Conservation (phyloP, 2,888 invertebrate species). For the Agrochola lychnidis region DNA sequence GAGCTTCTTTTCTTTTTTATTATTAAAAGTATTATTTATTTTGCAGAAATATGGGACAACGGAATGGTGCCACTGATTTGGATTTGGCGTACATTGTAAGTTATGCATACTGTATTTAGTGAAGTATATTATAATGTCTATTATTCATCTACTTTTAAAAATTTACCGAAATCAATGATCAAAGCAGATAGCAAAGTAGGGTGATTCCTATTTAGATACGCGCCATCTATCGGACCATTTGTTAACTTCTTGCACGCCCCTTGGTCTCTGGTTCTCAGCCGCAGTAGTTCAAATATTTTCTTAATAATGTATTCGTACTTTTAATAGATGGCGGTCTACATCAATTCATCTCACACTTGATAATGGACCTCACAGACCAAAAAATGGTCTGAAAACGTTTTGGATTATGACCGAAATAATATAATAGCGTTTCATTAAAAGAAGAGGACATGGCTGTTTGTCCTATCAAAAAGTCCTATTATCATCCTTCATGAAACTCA, state of each 20-base stretch:
- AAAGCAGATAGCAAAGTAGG: not conserved
- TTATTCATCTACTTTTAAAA: not conserved
- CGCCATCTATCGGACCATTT: slow-evolving; percentile 31
- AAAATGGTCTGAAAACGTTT: not conserved
- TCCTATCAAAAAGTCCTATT: not conserved
- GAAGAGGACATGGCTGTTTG: not conserved
- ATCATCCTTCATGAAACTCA: not conserved
- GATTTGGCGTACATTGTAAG: slow-evolving; percentile 70
- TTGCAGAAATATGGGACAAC: slow-evolving; percentile 71
- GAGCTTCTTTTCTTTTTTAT: not conserved
- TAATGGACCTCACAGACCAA: not conserved
- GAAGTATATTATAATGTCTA: not conserved
- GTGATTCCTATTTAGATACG: not conserved
- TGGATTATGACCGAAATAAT: too few species aligned
- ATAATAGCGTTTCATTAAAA: too few species aligned
- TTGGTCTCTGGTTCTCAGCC: not conserved
- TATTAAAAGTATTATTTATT: slow-evolving; percentile 9
- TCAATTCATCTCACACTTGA: not conserved
- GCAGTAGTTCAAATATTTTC: not conserved
- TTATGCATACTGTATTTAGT: not conserved
- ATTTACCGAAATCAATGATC: not conserved
- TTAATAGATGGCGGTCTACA: slow-evolving; percentile 42
- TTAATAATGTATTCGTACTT: slow-evolving; percentile 19
- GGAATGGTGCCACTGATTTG: slow-evolving; percentile 63
- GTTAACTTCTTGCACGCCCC: not conserved